Evolutionary conservation across 2,888 invertebrate genomes (phyloP).

Genomic region (Molanna angustata): DNA sequence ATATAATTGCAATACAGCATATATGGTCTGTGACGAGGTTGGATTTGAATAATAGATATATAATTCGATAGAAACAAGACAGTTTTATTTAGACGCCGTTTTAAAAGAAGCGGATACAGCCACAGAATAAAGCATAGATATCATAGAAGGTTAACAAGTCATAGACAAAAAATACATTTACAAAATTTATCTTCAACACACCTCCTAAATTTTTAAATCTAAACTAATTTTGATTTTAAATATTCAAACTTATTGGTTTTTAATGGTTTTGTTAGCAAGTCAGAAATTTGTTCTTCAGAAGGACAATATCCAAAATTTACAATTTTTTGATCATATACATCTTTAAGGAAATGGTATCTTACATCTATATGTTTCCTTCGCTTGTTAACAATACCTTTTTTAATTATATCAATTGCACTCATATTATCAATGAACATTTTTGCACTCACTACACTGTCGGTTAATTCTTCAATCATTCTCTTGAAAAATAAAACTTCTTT

Average conservation of each 20-base stretch:
- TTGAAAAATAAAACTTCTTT: neutral
- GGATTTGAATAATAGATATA: no score
- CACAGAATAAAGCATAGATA: no score
- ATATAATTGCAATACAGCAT: no score
- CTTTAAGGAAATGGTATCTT: neutral
- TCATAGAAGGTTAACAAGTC: no score
- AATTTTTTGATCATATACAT: neutral
- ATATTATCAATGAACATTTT: neutral
- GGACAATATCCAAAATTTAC: neutral
- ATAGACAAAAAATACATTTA: no score
- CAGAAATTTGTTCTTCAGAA: neutral
- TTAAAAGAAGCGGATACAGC: no score
- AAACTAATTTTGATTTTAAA: no score
- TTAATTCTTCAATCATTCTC: neutral
- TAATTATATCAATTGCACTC: slow-evolving; percentile 1
- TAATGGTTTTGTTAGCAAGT: neutral
- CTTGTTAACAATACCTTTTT: neutral
- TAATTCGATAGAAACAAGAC: no score
- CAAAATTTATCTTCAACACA: no score
- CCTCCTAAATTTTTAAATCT: no score
- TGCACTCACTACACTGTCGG: neutral
- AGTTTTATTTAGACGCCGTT: no score
- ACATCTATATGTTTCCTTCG: slow-evolving; percentile 2
- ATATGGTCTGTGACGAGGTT: no score
- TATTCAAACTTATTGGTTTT: neutral